phyloP scores from a whole-genome alignment of 2,113 vertebrate species.

The Falco punctatus region DNA sequence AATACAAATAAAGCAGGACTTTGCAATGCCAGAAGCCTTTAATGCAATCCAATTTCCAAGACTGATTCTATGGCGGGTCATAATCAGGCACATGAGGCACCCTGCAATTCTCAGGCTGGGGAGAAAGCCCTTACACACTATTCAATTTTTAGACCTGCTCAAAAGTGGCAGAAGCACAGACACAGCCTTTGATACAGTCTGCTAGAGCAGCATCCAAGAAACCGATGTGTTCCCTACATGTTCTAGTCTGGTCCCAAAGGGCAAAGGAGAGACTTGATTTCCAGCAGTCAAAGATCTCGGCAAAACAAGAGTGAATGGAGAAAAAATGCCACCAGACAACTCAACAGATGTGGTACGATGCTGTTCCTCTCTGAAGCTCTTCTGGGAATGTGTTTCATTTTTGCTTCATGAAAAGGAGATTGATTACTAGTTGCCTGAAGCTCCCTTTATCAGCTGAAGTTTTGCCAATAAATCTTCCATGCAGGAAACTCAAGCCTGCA shows the following conservation, averaged over 20 bases:
- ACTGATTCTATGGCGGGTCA: not conserved
- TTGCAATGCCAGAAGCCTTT: not conserved
- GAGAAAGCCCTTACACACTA: not conserved
- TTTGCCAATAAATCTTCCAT: not conserved
- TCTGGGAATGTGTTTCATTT: not conserved
- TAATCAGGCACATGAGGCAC: not conserved
- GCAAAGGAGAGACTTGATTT: not conserved
- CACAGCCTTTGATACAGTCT: not conserved
- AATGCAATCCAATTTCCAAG: not conserved
- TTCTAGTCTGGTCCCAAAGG: not conserved
- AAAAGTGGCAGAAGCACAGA: not conserved
- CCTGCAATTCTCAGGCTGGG: too few species aligned
- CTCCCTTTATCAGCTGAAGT: not conserved
- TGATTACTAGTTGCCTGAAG: not conserved
- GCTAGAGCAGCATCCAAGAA: not conserved
- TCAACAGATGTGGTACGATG: not conserved
- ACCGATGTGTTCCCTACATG: not conserved
- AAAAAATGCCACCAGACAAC: rapidly evolving
- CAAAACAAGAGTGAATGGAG: not conserved
- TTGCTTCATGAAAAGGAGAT: not conserved
- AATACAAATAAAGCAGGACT: not conserved
- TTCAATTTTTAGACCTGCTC: not conserved
- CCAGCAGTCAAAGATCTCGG: not conserved
- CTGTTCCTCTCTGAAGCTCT: not conserved
- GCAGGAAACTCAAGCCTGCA: not conserved